Conservation (phyloP, 2,113 vertebrate species). For the Bettongia penicillata region DNA sequence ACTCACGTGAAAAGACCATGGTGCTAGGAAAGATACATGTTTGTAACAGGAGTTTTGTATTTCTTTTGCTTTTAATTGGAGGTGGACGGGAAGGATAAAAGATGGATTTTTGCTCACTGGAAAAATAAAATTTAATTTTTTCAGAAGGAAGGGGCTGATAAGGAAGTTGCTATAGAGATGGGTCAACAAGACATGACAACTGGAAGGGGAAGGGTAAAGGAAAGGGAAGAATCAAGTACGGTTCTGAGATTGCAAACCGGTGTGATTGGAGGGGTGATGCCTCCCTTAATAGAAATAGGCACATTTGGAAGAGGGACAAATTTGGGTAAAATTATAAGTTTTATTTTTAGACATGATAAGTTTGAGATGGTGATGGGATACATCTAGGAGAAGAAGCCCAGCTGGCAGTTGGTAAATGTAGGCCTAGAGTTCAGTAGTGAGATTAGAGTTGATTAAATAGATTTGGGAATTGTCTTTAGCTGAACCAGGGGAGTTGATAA, state of each 20-base stretch:
- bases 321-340: neutral
- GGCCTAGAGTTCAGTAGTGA: neutral
- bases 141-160: neutral
- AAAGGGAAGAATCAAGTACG: neutral
- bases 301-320: neutral
- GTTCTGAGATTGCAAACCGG: neutral
- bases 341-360: neutral
- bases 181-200: neutral
- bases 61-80: neutral
- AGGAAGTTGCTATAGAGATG: neutral
- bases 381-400: neutral
- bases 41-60: neutral
- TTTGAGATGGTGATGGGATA: neutral
- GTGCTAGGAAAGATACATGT: neutral
- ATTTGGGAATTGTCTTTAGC: neutral
- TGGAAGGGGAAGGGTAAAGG: neutral
- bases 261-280: neutral
- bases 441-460: neutral
- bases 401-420: neutral
- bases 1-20: too few relatives aligned
- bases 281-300: neutral
- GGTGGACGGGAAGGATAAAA: neutral
- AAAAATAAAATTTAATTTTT: neutral
- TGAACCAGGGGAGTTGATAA: neutral
- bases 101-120: neutral